phyloP scores from a whole-genome alignment of 2,113 vertebrate species.

The Tinamus guttatus region DNA sequence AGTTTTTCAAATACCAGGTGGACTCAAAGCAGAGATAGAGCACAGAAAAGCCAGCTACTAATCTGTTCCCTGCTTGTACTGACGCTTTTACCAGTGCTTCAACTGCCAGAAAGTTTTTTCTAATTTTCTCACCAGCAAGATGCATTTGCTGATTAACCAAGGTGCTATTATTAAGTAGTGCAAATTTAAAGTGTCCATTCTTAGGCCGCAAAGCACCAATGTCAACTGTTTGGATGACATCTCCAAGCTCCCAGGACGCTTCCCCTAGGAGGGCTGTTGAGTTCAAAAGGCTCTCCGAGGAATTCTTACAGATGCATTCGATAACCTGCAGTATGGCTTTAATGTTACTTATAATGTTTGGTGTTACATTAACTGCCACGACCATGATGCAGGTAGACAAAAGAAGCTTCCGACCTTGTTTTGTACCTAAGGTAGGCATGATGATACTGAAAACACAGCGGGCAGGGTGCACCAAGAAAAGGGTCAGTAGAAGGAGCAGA shows the following conservation, averaged over 20 bases:
- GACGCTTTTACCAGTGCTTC: constrained; percentile 68
- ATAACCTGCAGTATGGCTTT: constrained; percentile 78
- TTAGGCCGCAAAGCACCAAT: constrained; percentile 18
- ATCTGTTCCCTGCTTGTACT: constrained; percentile 69
- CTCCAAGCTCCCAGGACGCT: constrained; percentile 77
- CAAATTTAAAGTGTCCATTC: constrained; percentile 66
- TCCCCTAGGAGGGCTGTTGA: constrained; percentile 79
- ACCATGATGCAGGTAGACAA: constrained; percentile 84
- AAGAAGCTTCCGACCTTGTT: constrained; percentile 87
- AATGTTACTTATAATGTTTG: constrained; percentile 86
- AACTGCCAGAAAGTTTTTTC: constrained; percentile 78
- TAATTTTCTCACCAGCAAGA: constrained; percentile 76
- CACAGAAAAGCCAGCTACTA: constrained; percentile 81
- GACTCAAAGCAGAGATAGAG: constrained; percentile 82
- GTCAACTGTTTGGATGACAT: background rate
- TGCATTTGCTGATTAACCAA: constrained; percentile 74
- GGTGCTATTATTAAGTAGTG: constrained; percentile 75
- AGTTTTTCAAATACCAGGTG: constrained; percentile 83
- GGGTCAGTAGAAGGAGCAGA: constrained; percentile 74
- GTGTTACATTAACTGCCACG: constrained; percentile 80
- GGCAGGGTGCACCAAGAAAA: constrained; percentile 85
- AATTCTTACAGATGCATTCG: constrained; percentile 86
- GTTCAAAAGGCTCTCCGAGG: constrained; percentile 85
- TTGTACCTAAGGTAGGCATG: constrained; percentile 86
- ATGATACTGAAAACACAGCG: constrained; percentile 89